phyloP scores from a whole-genome alignment of 1,140 invertebrate species.

The Heliothis subflexa region DNA sequence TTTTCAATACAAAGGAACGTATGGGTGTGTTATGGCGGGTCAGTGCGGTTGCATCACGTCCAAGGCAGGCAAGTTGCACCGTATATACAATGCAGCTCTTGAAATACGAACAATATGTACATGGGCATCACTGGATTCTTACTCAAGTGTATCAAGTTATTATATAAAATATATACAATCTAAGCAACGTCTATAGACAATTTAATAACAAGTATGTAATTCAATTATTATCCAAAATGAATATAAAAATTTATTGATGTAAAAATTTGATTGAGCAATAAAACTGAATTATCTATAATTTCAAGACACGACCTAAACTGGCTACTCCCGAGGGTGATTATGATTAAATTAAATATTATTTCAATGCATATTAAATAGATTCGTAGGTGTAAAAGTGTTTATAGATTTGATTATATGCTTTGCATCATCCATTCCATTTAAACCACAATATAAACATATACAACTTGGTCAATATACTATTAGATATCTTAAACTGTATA shows the following conservation, averaged over 20 bases:
- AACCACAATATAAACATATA: slow-evolving; percentile 24
- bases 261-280: too few relatives aligned
- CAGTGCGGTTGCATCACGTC: not conserved
- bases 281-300: too few relatives aligned
- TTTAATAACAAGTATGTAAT: too few relatives aligned
- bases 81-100: not conserved
- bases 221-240: too few relatives aligned
- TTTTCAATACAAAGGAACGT: not conserved
- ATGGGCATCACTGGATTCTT: too few relatives aligned
- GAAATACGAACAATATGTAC: not conserved
- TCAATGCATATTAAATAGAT: slow-evolving; percentile 17
- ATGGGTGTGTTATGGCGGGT: not conserved
- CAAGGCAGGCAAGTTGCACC: slow-evolving; percentile 29
- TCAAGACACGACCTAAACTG: too few relatives aligned
- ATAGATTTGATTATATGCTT: not conserved
- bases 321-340: too few relatives aligned
- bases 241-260: too few relatives aligned
- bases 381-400: slow-evolving; percentile 5
- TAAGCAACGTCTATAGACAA: too few relatives aligned
- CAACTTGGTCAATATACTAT: not conserved
- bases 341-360: not conserved
- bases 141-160: too few relatives aligned
- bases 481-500: slow-evolving; percentile 29
- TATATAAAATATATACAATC: too few relatives aligned
- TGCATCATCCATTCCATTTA: not conserved